These are phyloP conservation scores for Drosophila nr. perissopoda DNA, from an alignment of 2,888 invertebrate species.

Conservation along the genomic window DNA sequence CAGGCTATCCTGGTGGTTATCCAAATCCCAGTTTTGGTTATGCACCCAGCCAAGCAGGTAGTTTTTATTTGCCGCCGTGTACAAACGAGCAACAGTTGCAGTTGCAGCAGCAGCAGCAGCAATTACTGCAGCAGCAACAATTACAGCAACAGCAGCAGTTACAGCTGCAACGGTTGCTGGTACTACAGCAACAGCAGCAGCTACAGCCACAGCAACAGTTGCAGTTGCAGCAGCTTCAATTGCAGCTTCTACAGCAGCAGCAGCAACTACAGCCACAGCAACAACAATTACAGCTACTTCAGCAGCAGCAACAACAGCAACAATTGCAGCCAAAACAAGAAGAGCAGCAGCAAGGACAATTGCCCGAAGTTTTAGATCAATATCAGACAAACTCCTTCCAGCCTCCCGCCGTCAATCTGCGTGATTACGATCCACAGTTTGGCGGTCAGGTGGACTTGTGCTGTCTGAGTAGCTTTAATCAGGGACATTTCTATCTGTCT, in stretches of 20 bases:
- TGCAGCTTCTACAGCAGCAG: slow-evolving; percentile 21
- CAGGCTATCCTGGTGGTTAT: slow-evolving; percentile 22
- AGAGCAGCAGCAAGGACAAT: slow-evolving; percentile 38
- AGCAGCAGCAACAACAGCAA: slow-evolving; percentile 27
- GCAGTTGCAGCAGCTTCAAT: slow-evolving; percentile 13
- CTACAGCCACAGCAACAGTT: slow-evolving; percentile 38
- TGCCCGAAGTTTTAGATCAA: slow-evolving; percentile 65
- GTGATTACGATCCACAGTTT: slow-evolving; percentile 65
- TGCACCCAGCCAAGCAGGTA: slow-evolving; percentile 3
- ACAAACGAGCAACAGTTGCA: slow-evolving; percentile 28
- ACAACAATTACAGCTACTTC: slow-evolving; percentile 4
- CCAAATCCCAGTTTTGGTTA: slow-evolving; percentile 19
- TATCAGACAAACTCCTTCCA: slow-evolving; percentile 65
- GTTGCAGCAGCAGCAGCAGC: slow-evolving; percentile 19
- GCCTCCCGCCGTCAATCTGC: slow-evolving; percentile 50
- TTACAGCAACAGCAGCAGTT: slow-evolving; percentile 22
- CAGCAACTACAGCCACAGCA: slow-evolving; percentile 24
- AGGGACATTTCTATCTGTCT: slow-evolving; percentile 85
- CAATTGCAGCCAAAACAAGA: slow-evolving; percentile 27
- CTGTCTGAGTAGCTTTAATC: slow-evolving; percentile 84
- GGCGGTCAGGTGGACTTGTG: slow-evolving; percentile 79
- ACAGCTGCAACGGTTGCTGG: slow-evolving; percentile 31
- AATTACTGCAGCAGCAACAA: slow-evolving; percentile 9
- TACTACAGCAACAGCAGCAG: slow-evolving; percentile 21
- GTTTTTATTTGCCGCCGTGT: slow-evolving; percentile 45